Conservation (phyloP, 2,888 invertebrate species). For the Iphiclides podalirius region DNA sequence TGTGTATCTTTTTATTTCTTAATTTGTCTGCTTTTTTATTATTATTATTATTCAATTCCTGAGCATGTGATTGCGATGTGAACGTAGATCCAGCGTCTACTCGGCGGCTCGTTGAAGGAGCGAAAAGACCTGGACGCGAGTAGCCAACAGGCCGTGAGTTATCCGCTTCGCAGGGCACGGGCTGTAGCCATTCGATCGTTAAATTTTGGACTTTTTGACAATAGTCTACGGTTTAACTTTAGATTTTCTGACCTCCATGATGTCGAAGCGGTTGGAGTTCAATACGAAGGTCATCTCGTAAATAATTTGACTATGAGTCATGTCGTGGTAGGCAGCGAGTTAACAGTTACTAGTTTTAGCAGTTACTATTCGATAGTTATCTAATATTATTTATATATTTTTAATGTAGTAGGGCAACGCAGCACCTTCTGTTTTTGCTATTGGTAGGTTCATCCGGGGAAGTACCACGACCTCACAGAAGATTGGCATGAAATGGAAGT, state of each 20-base stretch:
- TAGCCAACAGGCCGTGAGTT: slow-evolving; percentile 86
- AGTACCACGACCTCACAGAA: no score
- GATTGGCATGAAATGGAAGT: no score
- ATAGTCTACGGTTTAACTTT: neutral
- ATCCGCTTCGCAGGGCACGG: neutral
- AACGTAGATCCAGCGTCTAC: slow-evolving; percentile 85
- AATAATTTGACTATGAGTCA: no score
- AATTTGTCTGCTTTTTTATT: slow-evolving; percentile 34
- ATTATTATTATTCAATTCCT: slow-evolving; percentile 45
- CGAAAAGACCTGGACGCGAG: slow-evolving; percentile 84
- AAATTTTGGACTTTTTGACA: slow-evolving; percentile 21
- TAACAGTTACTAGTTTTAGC: no score
- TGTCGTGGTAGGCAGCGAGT: no score
- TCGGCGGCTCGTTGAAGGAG: slow-evolving; percentile 84
- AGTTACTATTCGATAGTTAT: no score
- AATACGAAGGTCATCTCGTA: no score
- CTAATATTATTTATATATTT: no score
- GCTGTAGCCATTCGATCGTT: slow-evolving; percentile 1
- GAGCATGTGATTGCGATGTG: slow-evolving; percentile 49
- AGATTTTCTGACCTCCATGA: neutral
- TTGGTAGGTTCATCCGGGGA: no score
- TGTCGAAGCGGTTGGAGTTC: no score
- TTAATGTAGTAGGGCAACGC: no score
- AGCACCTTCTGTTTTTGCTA: no score
- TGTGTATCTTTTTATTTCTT: slow-evolving; percentile 29